phyloP scores from a whole-genome alignment of 2,113 vertebrate genomes.

The Pseudorectes ferrugineus region DNA sequence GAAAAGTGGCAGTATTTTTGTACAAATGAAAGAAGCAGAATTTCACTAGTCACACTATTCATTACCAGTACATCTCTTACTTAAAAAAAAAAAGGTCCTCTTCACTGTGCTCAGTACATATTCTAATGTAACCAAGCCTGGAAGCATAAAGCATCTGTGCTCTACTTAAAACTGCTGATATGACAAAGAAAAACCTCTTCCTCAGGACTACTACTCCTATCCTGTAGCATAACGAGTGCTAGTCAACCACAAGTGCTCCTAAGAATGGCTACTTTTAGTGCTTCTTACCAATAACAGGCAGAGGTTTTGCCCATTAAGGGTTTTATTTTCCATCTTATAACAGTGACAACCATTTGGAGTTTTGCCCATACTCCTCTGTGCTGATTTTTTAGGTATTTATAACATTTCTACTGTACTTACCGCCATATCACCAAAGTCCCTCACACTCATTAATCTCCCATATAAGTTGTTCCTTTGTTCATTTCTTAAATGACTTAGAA shows the following conservation, averaged over 20 bases:
- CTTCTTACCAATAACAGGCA: conserved; percentile 55
- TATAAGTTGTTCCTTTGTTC: conserved; percentile 29
- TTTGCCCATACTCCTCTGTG: conserved; percentile 5
- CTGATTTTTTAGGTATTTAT: conserved; percentile 59
- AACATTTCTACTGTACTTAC: conserved; percentile 39
- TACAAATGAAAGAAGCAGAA: not conserved
- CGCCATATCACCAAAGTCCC: not conserved
- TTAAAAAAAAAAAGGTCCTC: not conserved
- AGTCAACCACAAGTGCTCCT: conserved; percentile 57
- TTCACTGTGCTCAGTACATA: not conserved
- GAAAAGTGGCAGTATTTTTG: not conserved
- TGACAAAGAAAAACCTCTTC: conserved; percentile 57
- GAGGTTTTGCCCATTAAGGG: conserved; percentile 59
- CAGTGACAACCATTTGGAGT: conserved; percentile 11
- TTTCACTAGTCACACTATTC: not conserved
- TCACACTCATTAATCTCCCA: conserved; percentile 46
- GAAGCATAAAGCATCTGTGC: conserved; percentile 9
- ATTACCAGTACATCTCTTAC: not conserved
- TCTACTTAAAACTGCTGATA: conserved; percentile 45
- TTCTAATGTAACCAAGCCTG: not conserved
- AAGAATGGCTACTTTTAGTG: conserved; percentile 59
- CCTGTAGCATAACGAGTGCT: conserved; percentile 25
- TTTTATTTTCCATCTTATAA: conserved; percentile 43
- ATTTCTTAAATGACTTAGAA: conserved; percentile 29
- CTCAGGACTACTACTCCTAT: conserved; percentile 5